Conservation (phyloP, 2,113 vertebrate species). For the Oxyura jamaicensis region DNA sequence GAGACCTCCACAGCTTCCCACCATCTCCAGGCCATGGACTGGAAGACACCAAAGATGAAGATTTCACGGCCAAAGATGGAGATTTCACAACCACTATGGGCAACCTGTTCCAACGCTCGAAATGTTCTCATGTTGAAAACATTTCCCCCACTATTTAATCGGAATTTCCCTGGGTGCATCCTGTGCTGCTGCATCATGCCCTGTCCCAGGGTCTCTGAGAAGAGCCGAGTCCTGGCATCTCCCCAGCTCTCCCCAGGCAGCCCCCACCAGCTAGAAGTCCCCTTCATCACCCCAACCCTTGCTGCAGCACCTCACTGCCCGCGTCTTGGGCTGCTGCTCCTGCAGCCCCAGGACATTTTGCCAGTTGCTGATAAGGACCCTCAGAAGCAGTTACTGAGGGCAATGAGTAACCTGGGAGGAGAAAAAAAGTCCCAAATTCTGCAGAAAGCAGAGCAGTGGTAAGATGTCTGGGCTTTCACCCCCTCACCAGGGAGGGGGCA, state of each 20-base stretch:
- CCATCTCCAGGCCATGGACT: accelerated
- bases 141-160: neutral
- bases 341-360: neutral
- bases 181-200: accelerated
- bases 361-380: neutral
- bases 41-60: neutral
- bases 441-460: neutral
- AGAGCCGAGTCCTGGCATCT: accelerated
- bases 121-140: neutral
- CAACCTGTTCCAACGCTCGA: neutral
- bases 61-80: neutral
- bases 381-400: neutral
- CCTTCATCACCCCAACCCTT: neutral
- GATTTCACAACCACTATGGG: neutral
- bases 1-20: neutral
- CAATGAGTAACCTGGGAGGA: neutral
- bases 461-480: neutral
- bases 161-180: neutral
- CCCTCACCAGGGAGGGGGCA: neutral
- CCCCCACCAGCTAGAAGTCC: accelerated
- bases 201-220: neutral
- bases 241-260: neutral
- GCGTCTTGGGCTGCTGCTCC: neutral
- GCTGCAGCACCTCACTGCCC: neutral
- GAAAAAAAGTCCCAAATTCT: neutral